A percentile compares a stretch with the other conserved stretches of the same genome.
Evolutionary conservation across 1,140 invertebrate genomes (phyloP).

Genomic region (Drosophila repletoides): DNA sequence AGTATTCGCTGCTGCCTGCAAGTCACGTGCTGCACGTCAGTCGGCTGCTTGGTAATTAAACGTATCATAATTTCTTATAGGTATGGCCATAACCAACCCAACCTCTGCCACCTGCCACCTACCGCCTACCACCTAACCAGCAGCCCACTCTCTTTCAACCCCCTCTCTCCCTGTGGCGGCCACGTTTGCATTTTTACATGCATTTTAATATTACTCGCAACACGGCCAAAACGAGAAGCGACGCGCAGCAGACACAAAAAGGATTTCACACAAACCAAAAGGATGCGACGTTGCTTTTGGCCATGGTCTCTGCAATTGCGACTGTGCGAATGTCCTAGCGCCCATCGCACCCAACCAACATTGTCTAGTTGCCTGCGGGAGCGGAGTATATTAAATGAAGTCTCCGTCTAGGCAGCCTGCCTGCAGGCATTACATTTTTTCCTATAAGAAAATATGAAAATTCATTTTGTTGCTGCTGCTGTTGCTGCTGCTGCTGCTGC

Average conservation of each 20-base stretch:
- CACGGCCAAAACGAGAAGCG: conserved; percentile 67
- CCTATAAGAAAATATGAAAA: conserved; percentile 74
- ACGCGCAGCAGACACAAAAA: conserved; percentile 71
- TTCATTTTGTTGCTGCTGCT: conserved; percentile 58
- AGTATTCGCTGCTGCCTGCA: conserved; percentile 29
- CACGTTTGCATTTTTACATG: conserved; percentile 71
- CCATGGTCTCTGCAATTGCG: conserved; percentile 71
- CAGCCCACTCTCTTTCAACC: not conserved
- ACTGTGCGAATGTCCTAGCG: conserved; percentile 19
- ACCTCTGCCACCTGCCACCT: conserved; percentile 1
- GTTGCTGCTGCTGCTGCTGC: conserved; percentile 32
- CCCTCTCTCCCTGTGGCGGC: conserved; percentile 5
- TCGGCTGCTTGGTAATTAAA: conserved; percentile 69
- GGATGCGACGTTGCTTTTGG: conserved; percentile 68
- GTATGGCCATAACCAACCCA: conserved; percentile 38
- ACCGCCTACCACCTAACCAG: not conserved
- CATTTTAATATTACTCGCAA: conserved; percentile 79
- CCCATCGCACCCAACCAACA: not conserved
- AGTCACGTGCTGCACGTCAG: conserved; percentile 71
- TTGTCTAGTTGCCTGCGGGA: conserved; percentile 27
- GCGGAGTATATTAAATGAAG: conserved; percentile 74
- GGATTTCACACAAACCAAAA: conserved; percentile 64
- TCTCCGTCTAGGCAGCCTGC: conserved; percentile 44
- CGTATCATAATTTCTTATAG: conserved; percentile 78
- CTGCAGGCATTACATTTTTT: conserved; percentile 24